Base-by-base conservation (phyloP, 2,888 invertebrate genomes). In the Bombylius major region DNA sequence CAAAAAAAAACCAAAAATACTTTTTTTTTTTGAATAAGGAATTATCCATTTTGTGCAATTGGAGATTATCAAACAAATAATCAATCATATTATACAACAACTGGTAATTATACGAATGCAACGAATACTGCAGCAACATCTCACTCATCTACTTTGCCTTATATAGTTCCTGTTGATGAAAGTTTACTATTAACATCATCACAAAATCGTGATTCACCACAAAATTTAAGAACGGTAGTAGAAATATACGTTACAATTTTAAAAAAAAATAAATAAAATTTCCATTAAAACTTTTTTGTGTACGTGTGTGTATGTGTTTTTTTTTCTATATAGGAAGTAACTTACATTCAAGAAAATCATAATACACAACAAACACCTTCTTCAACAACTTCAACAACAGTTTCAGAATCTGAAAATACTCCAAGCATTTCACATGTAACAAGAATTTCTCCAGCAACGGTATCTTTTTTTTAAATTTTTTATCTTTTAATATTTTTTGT, bases 391-490 rank as follows among this genome's bases (percentile, higher is more conserved):
- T 67, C 72, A 44, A 67, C 68, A 23, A 77, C 78, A 57, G 76
- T 77, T 63, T 68, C 77, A 66, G 75, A 75, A 64, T 74, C 61
- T 48, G 64, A 79, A 61, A 79, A 80, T 64, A 79, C 82, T 65
- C 77, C 78, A 57, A 75, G 75, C 66, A 70, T 85, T 68, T 82
- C 86, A 66, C 87, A 89, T 75, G 87, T 87, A 67, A 89, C 85
- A 71, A 80, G 86, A 73, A 89, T 87, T 70, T 89, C 87, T 70
- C 87, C 90, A 72, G 94, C 93, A 73, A 96, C 96, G 76, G 95
- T 91, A 83, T 85, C 86, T 53, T 32, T 55, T 14, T 47, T 14
- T 47, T 47, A n/a, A n/a, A 23, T 45, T 4, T 49, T 39, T 31
- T 14, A 4, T 9, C 39, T 33, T 51, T 51, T n/a, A 39, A 39